These are phyloP conservation scores for Leptarthrus brevirostris DNA, from an alignment of 2,888 invertebrate species.

Conservation along the genomic window DNA sequence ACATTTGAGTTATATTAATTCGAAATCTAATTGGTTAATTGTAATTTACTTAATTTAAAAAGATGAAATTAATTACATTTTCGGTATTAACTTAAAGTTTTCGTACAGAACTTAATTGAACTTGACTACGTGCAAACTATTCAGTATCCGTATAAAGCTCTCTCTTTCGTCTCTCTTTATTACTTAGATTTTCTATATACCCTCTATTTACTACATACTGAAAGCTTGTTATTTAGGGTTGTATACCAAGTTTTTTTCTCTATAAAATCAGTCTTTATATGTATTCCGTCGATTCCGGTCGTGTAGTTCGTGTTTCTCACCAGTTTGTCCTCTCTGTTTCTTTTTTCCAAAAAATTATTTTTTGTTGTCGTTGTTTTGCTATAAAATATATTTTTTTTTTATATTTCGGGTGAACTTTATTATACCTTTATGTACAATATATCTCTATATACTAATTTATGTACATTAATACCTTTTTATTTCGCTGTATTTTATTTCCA, in stretches of 20 bases:
- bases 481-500: background rate
- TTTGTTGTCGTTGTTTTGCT: slow-evolving; percentile 2
- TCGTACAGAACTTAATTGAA: too few species aligned
- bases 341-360: slow-evolving; percentile 1
- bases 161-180: background rate
- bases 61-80: too few species aligned
- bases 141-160: background rate
- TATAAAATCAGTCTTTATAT: slow-evolving; percentile 51
- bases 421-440: slow-evolving; percentile 4
- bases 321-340: slow-evolving; percentile 3
- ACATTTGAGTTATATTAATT: too few species aligned
- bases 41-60: too few species aligned
- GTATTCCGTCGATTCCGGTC: slow-evolving; percentile 49
- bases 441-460: background rate
- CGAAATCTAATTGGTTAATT: too few species aligned
- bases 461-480: background rate
- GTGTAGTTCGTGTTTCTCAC: slow-evolving; percentile 25
- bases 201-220: background rate
- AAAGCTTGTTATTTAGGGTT: slow-evolving; percentile 29
- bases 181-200: background rate
- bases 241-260: slow-evolving; percentile 45
- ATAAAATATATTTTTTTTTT: background rate
- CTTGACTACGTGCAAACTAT: background rate
- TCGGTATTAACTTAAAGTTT: too few species aligned
- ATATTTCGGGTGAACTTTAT: slow-evolving; percentile 1